Evolutionary conservation across 2,113 vertebrate genomes (phyloP), one percentile per base, ranked within the genome.

Genomic region (Cyphomyrus discorhynchus): DNA sequence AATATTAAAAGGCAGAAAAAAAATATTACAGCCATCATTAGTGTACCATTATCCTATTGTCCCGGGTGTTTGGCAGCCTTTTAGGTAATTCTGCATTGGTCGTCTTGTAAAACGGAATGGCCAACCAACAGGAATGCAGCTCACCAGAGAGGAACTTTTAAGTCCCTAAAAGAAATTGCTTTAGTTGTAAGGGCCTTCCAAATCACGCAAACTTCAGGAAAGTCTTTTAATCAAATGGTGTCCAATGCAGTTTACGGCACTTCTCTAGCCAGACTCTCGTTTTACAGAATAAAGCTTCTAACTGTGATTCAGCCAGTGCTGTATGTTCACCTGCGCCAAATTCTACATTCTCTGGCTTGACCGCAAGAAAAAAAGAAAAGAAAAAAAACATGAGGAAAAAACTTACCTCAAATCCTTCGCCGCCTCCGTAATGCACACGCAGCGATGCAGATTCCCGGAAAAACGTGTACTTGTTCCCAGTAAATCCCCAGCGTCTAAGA

Each of bases 1-100:
- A 96, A 96, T 94, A 96, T 95, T 95, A 89, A 96, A 93, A 91
- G 90, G 91, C 39, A 91, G 92, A 35, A 77, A 93, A 92, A 85
- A 93, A 91, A 93, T 93, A 94, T 91, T 92, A 89, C 91, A 91
- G 92, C 91, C 90, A 93, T 56, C 82, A 84, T 83, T 27, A 66
- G 58, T 66, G 58, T 66, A 27, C 58, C 92, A 93, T 90, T 89
- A 89, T 92, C 86, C 46, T 84, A 84, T 3, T n/a, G 42, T 84
- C 19, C 7, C 3, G 9, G 62, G 45, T n/a, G 42, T 24, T 24
- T 50, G 24, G 4, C 52, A 31, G 19, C 19, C 84, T 31, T 86
- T 52, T 50, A 86, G 46, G 27, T 3, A 52, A 52, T 50, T 50
- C n/a, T 31, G 84, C 84, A 24, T 6, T 47, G 83, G 77, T 21